phyloP scores from a whole-genome alignment of 2,888 invertebrate species.

The Calliphora vomitoria region DNA sequence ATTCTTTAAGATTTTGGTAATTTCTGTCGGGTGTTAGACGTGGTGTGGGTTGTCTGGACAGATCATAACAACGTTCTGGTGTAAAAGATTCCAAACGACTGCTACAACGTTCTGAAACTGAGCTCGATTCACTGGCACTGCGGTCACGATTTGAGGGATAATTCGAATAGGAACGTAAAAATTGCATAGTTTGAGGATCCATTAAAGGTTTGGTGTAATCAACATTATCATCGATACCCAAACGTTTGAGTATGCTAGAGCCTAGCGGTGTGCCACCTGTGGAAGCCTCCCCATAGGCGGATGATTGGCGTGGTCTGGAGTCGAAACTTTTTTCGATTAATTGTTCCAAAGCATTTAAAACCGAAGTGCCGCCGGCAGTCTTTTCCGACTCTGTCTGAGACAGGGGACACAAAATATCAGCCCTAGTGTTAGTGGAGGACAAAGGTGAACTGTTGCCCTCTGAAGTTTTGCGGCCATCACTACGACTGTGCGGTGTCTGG shows the following conservation, averaged over 20 bases:
- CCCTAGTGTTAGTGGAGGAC: constrained; percentile 79
- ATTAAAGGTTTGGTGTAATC: constrained; percentile 96
- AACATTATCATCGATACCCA: constrained; percentile 97
- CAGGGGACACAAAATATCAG: constrained; percentile 75
- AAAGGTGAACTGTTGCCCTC: constrained; percentile 83
- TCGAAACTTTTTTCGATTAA: constrained; percentile 98
- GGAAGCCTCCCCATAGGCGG: constrained; percentile 82
- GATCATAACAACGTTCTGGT: constrained; percentile 87
- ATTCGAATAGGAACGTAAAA: constrained; percentile 90
- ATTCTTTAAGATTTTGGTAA: constrained; percentile 68
- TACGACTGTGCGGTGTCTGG: constrained; percentile 86
- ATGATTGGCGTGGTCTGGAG: constrained; percentile 89
- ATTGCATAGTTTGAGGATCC: constrained; percentile 94
- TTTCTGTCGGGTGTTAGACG: constrained; percentile 86
- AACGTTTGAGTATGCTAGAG: constrained; percentile 94
- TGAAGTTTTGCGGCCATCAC: constrained; percentile 88
- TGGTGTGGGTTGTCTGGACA: constrained; percentile 82
- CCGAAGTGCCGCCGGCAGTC: constrained; percentile 90
- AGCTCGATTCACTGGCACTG: constrained; percentile 95
- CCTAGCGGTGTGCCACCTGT: constrained; percentile 90
- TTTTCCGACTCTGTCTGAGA: constrained; percentile 87
- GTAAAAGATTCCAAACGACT: constrained; percentile 92
- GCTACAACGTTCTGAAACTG: constrained; percentile 92
- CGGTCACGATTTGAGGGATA: constrained; percentile 91
- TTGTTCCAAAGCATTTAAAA: constrained; percentile 97